phyloP scores from a whole-genome alignment of 2,113 vertebrate genomes.

The Paralichthys olivaceus region DNA sequence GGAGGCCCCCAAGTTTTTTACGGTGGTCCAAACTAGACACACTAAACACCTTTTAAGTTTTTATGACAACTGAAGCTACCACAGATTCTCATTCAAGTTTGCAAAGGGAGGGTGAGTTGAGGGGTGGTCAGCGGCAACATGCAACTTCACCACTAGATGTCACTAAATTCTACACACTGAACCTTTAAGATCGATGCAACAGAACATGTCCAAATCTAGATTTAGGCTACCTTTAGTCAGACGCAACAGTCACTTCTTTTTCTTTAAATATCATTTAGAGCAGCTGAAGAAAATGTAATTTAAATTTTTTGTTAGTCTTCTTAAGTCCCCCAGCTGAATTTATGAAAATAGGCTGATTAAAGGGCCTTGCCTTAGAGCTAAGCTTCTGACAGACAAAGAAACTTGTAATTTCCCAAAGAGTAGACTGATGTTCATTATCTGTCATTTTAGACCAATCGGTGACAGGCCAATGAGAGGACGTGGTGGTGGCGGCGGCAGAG shows the following conservation, averaged over 20 bases:
- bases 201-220: background rate
- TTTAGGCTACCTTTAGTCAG: background rate
- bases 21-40: too few species aligned
- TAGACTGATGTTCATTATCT: background rate
- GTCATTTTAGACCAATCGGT: constrained; percentile 84
- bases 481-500: constrained; percentile 86
- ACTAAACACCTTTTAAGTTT: too few species aligned
- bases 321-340: too few species aligned
- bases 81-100: too few species aligned
- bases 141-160: too few species aligned
- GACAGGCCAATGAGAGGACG: constrained; percentile 94
- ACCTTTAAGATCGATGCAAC: background rate
- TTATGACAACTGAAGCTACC: too few species aligned
- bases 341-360: too few species aligned
- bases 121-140: too few species aligned
- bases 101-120: too few species aligned
- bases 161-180: too few species aligned
- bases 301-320: background rate
- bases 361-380: background rate
- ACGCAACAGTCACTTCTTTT: background rate
- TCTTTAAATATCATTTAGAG: background rate
- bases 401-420: background rate
- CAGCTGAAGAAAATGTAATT: background rate
- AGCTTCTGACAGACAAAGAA: background rate
- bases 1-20: too few species aligned